Evolutionary conservation across 2,888 invertebrate species (phyloP), one percentile per base, ranked within the genome.

Genomic region (Lithodes maja): DNA sequence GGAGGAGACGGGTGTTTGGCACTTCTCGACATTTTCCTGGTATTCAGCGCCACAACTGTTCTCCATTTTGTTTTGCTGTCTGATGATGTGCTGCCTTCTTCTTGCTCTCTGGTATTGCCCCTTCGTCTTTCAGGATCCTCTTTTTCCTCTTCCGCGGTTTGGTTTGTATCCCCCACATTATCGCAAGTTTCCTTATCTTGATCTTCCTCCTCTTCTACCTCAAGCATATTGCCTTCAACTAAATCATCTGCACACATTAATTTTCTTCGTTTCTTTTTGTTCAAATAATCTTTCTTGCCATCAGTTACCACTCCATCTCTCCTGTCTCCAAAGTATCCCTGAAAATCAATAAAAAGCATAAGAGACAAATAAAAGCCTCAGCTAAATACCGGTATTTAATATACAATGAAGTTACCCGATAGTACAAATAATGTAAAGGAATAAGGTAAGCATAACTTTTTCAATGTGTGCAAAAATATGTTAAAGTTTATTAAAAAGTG

Each of bases 281-380:
- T 71, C n/a, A n/a, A 17, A 17, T 71, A 17, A 61, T 3, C n/a
- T 33, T 33, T 33, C 33, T 33, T 33, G 33, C 33, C 15, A 50
- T 82, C 68, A 68, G 68, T 7, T 50, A 9, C 68, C 81, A 61
- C 33, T 9, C 17, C 61, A 7, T 17, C 33, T 50, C 68, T 85
- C 49, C 49, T 50, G 2, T 85, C 77, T 33, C 85, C 85, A 78
- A 78, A 85, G 61, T 85, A 85, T 78, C 85, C 85, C 85, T 85
- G 78, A 49, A 85, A 85, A 75, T 17, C 2, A 80, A 77, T 49
- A 33, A 1, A 77, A 33, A 2, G 12, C 2, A 33, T 33, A 33
- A 33, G 33, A 33, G 33, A 33, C 33, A 33, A 33, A 33, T 33
- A 33, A 33, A 33, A 33, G 33, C 33, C 33, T 33, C 33, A 33